A percentile compares a stretch with the other conserved stretches of the same genome.
Evolutionary conservation across 1,140 invertebrate species (phyloP).

Genomic region (Drosophila sp.): DNA sequence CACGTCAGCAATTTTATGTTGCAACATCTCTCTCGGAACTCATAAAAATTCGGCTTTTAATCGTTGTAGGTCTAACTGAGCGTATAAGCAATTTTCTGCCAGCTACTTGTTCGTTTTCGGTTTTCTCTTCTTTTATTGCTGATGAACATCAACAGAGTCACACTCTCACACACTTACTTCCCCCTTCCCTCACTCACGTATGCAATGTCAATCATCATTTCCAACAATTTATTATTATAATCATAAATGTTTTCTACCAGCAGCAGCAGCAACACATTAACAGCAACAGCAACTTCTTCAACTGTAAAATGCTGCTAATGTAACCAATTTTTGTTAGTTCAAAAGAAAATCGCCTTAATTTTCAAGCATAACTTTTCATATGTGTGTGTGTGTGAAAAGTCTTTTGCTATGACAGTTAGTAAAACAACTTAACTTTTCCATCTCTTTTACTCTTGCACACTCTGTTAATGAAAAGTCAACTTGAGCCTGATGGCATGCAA

Average conservation of each 20-base stretch:
- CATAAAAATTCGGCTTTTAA: slow-evolving; percentile 60
- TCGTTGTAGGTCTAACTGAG: slow-evolving; percentile 59
- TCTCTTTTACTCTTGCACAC: slow-evolving; percentile 21
- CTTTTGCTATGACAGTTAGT: slow-evolving; percentile 59
- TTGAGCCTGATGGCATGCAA: slow-evolving; percentile 55
- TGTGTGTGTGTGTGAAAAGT: slow-evolving; percentile 49
- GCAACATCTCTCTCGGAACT: slow-evolving; percentile 19
- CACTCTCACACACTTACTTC: slow-evolving; percentile 22
- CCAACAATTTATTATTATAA: slow-evolving; percentile 60
- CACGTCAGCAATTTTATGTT: slow-evolving; percentile 21
- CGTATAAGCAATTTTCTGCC: slow-evolving; percentile 59
- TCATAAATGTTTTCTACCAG: slow-evolving; percentile 49
- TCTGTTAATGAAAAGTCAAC: slow-evolving; percentile 65
- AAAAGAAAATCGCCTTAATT: slow-evolving; percentile 56
- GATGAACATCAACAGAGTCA: slow-evolving; percentile 47
- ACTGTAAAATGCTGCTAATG: slow-evolving; percentile 21
- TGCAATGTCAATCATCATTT: slow-evolving; percentile 72
- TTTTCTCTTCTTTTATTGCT: slow-evolving; percentile 42
- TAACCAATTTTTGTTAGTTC: slow-evolving; percentile 13
- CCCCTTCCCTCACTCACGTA: slow-evolving; percentile 31
- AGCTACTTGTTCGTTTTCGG: neutral
- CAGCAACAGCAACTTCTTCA: slow-evolving; percentile 8
- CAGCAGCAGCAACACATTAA: neutral
- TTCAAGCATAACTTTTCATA: slow-evolving; percentile 26
- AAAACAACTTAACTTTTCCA: slow-evolving; percentile 58